These are phyloP conservation scores for Paramuricea clavata DNA, from an alignment of 92 coral and sea anemone genomes.

Conservation along the genomic window DNA sequence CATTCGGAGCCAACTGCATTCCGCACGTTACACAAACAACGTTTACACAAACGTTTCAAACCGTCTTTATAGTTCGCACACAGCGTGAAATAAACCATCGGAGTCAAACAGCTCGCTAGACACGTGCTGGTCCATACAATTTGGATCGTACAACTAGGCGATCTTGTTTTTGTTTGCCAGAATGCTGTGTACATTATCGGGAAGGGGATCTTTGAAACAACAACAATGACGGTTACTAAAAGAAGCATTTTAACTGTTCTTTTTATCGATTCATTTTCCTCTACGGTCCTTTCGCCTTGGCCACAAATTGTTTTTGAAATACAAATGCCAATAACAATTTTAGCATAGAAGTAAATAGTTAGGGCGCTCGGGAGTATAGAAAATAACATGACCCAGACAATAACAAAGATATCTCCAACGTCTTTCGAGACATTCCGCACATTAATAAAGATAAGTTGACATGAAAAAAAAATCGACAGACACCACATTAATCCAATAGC, in stretches of 20 bases:
- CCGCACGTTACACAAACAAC: not conserved
- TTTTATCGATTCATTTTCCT: not conserved
- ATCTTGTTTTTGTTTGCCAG: too few relatives aligned
- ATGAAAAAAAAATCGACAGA: too few relatives aligned
- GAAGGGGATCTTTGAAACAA: not conserved
- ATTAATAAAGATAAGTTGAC: too few relatives aligned
- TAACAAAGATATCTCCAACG: not conserved
- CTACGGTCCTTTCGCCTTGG: not conserved
- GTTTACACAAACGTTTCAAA: not conserved
- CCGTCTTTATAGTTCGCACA: constrained; percentile 11
- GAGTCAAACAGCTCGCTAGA: not conserved
- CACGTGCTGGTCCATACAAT: not conserved
- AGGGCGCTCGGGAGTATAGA: not conserved
- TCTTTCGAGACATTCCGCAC: not conserved
- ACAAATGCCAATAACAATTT: constrained; percentile 16
- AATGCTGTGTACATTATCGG: not conserved
- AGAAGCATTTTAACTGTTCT: not conserved
- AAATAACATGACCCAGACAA: not conserved
- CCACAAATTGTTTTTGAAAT: constrained; percentile 19
- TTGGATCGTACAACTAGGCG: not conserved
- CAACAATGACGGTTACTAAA: not conserved
- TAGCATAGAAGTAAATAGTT: not conserved
- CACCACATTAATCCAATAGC: not conserved
- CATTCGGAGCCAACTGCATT: not conserved
- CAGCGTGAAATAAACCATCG: not conserved